Evolutionary conservation across 2,888 invertebrate genomes (phyloP), one percentile per base, ranked within the genome.

Genomic region (Pammene fasciana): DNA sequence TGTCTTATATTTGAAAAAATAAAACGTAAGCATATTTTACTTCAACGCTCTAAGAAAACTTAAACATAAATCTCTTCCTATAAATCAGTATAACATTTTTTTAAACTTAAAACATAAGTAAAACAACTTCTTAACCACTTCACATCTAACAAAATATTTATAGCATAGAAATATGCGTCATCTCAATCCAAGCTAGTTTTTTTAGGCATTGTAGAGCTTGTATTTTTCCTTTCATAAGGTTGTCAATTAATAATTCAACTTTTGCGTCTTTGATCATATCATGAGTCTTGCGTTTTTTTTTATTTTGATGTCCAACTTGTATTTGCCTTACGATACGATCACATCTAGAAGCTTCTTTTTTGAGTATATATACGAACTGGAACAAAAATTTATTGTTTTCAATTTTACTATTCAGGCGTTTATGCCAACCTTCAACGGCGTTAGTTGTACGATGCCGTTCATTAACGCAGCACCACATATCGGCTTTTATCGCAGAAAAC

Each of bases 381-480:
- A 54, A 54, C n/a, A 34, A 54, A 48, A 16, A 48, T 16, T 16
- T 45, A 45, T 45, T 45, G 45, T n/a, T 45, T 45, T 45, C n/a
- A 36, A 57, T 41, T 57, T 57, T 57, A 57, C 41, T 41, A 43
- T 60, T 60, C 34, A 60, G 34, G 18, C 34, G 26, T 26, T 45
- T 34, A 61, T 61, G 61, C 61, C 61, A 61, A 34, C 61, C 26
- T 61, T 61, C 61, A 16, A 61, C 26, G 38, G 61, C 61, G 36
- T 61, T 61, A 2, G 61, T 61, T 9, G 61, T 61, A 7, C 61
- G 61, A 48, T 61, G 61, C 16, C 61, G 50, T 48, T 61, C 61
- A 48, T 61, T 14, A 36, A 34, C 61, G 34, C 61, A 61, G 36
- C 61, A 61, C 61, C 61, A 61, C 61, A 61, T 61, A 48, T 61